These are phyloP conservation scores for Delphinus delphis DNA, from an alignment of 2,113 vertebrate species.

Conservation along the genomic window DNA sequence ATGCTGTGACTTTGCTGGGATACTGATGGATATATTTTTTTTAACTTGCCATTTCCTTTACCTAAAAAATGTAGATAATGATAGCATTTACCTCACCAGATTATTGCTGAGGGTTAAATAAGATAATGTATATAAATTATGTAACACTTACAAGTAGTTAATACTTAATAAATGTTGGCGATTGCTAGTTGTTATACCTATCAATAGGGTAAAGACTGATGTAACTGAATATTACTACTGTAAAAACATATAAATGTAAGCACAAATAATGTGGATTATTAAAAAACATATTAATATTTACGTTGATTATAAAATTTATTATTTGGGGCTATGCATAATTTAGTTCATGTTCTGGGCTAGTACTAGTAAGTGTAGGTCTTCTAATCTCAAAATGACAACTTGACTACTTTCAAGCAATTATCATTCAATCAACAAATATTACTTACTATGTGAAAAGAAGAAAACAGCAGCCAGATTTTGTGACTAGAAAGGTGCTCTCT, in stretches of 20 bases:
- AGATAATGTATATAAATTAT: conserved; percentile 21
- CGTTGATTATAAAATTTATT: conserved; percentile 19
- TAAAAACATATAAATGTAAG: conserved; percentile 13
- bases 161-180: conserved; percentile 31
- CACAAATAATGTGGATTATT: not conserved
- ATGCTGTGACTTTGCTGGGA: not conserved
- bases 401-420: not conserved
- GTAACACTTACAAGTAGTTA: conserved; percentile 25
- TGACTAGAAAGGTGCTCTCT: not conserved
- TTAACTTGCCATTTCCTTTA: conserved; percentile 34
- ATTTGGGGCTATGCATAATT: conserved; percentile 13
- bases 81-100: not conserved
- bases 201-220: not conserved
- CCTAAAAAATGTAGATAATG: conserved; percentile 46
- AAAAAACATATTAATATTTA: conserved; percentile 26
- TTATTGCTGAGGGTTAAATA: not conserved
- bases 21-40: not conserved
- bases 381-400: conserved; percentile 14
- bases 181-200: not conserved
- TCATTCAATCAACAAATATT: not conserved
- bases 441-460: not conserved
- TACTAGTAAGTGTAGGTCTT: not conserved
- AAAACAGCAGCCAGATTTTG: not conserved
- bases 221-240: not conserved
- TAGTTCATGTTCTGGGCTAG: not conserved